phyloP scores from a whole-genome alignment of 2,113 vertebrate genomes.

The Amblyopsis rosae region DNA sequence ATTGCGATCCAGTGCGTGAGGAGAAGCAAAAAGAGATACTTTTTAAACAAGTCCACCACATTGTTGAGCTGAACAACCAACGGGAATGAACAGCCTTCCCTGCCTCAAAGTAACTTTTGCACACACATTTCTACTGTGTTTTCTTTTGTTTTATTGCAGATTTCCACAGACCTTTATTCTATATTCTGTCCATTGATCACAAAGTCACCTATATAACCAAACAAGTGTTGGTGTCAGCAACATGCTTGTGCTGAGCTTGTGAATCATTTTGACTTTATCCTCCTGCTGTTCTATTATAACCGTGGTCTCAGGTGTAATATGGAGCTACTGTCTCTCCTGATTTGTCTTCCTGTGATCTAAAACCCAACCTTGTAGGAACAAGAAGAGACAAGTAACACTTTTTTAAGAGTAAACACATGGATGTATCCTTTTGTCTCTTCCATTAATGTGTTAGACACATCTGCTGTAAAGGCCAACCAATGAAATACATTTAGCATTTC shows the following conservation, averaged over 20 bases:
- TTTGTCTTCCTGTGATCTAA: slow-evolving; percentile 6
- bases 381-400: not conserved
- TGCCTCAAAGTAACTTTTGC: slow-evolving; percentile 58
- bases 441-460: not conserved
- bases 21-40: not conserved
- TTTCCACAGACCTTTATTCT: slow-evolving; percentile 30
- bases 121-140: slow-evolving; percentile 56
- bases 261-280: not conserved
- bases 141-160: slow-evolving; percentile 41
- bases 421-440: too few relatives aligned
- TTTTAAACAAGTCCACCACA: too few relatives aligned
- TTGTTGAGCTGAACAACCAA: not conserved
- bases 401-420: not conserved
- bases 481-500: not conserved
- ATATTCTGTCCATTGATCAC: slow-evolving; percentile 27
- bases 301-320: slow-evolving; percentile 12
- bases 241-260: not conserved
- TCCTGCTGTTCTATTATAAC: not conserved
- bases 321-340: not conserved
- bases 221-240: not conserved
- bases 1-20: slow-evolving; percentile 27
- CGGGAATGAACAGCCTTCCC: slow-evolving; percentile 14
- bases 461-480: not conserved
- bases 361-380: not conserved
- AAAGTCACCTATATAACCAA: slow-evolving; percentile 22